These are phyloP conservation scores for Eupeodes corollae DNA, from an alignment of 1,140 invertebrate species.

Conservation along the genomic window DNA sequence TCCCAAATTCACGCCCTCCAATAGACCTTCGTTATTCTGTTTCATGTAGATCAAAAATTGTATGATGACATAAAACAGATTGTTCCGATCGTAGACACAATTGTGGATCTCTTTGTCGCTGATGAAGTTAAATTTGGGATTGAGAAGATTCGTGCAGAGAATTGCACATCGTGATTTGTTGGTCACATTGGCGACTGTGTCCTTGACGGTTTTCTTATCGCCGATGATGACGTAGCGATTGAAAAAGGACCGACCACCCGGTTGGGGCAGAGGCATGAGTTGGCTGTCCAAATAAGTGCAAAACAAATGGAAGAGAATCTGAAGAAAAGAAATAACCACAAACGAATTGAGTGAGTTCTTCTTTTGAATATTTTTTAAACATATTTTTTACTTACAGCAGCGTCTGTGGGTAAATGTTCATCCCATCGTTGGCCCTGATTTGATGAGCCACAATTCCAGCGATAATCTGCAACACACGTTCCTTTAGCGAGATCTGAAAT, in stretches of 20 bases:
- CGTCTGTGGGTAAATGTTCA: slow-evolving; percentile 66
- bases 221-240: slow-evolving; percentile 36
- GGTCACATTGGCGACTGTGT: slow-evolving; percentile 25
- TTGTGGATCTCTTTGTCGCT: slow-evolving; percentile 35
- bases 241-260: slow-evolving; percentile 67
- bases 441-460: slow-evolving; percentile 63
- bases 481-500: slow-evolving; percentile 53
- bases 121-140: slow-evolving; percentile 37
- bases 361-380: background rate
- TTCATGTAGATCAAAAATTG: slow-evolving; percentile 69
- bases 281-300: slow-evolving; percentile 72
- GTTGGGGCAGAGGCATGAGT: slow-evolving; percentile 62
- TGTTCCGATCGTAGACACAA: slow-evolving; percentile 59
- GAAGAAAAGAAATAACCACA: slow-evolving; percentile 11
- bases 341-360: background rate
- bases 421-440: slow-evolving; percentile 67
- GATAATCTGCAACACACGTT: slow-evolving; percentile 69
- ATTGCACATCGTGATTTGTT: slow-evolving; percentile 35
- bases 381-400: slow-evolving; percentile 46
- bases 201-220: slow-evolving; percentile 38
- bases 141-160: slow-evolving; percentile 23
- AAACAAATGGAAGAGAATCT: slow-evolving; percentile 74
- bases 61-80: slow-evolving; percentile 67
- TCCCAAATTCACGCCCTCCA: slow-evolving; percentile 66
- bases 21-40: slow-evolving; percentile 59